Evolutionary conservation across 2,113 vertebrate species (phyloP).

Genomic region (Hippocampus comes): DNA sequence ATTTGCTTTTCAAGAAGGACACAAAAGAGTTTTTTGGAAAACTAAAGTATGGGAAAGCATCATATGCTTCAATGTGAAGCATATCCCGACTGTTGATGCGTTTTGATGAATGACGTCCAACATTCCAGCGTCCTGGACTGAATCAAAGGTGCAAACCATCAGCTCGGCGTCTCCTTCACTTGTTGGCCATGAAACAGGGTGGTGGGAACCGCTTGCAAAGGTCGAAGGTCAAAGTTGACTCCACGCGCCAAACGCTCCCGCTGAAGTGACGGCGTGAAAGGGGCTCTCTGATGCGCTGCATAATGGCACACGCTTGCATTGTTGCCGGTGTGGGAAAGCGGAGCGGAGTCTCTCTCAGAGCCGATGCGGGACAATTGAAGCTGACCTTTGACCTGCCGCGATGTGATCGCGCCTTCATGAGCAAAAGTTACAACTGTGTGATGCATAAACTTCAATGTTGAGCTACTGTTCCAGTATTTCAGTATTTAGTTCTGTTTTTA

Average conservation of each 20-base stretch:
- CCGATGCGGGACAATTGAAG: constrained; percentile 15
- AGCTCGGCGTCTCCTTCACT: neutral
- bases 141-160: neutral
- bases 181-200: neutral
- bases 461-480: no score
- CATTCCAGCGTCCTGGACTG: neutral
- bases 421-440: no score
- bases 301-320: constrained; percentile 28
- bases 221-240: neutral
- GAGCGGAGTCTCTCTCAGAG: constrained; percentile 29
- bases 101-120: neutral
- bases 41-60: no score
- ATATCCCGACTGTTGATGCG: no score
- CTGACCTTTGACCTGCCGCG: constrained; percentile 17
- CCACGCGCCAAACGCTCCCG: neutral
- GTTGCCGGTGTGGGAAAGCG: constrained; percentile 45
- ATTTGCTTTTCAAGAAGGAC: no score
- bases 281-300: neutral
- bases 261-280: neutral
- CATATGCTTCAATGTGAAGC: no score
- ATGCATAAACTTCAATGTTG: no score
- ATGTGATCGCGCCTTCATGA: neutral
- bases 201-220: neutral
- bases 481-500: no score
- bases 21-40: no score